Base-by-base conservation (phyloP, 2,113 vertebrate species). In the Apistogramma diplotaenia region DNA sequence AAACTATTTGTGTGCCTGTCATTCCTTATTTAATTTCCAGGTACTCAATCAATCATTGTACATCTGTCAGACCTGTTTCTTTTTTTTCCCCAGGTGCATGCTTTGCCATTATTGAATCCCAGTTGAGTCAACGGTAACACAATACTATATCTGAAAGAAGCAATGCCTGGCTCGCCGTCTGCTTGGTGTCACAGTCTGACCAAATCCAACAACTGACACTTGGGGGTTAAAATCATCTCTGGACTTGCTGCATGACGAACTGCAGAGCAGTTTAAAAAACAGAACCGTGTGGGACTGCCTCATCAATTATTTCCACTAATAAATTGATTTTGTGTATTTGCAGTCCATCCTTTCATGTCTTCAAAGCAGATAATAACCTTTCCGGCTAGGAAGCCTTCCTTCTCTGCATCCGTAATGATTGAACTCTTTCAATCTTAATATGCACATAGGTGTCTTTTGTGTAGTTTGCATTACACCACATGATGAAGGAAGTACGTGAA, bases 271-370 rank as follows among this genome's bases (percentile, higher is more conserved):
- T 31, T 54, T 23, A 35, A 9, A 35, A 35, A 33, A 33, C 1
- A 80, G 78, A 16, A 90, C 76, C 43, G 13, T 31, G 37, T 74
- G 76, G 76, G 88, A 76, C 43, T 23, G 62, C 56, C 71, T 79
- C 70, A 84, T 85, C 86, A 87, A 89, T 91, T 93, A 93, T 59
- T 76, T 57, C 10, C 54, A 19, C 70, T 90, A 85, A 91, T 92
- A 70, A 91, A 90, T 76, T 83, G 84, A 91, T 93, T 89, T 29
- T 85, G 70, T 82, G 60, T 86, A 73, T 87, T 90, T 87, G 18
- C 61, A 71, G 56, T 75, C 61, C 60, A 43, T 84, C 33, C 27
- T 56, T 87, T 74, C 54, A 83, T 81, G 58, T 83, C 76, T 73
- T 71, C 57, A 60, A 37, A 74, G 51, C 53, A 62, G 76, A 82